Evolutionary conservation across 2,797 vertebrate genomes (phyloP), one percentile per base, ranked within the genome.

Genomic region (Anguilla pacifica): DNA sequence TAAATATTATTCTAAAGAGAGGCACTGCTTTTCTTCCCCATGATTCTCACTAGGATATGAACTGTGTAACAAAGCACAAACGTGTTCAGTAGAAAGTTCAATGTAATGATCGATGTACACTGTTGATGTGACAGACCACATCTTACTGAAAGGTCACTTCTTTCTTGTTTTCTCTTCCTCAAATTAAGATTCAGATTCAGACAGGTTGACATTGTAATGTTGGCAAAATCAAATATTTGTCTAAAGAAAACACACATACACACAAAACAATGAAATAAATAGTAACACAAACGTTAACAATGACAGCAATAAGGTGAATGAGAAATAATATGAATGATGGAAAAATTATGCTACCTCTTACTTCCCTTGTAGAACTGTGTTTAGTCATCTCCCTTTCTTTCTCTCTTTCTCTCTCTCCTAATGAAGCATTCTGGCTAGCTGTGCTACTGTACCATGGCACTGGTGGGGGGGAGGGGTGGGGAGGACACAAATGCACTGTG

Each of bases 401-500:
- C 1, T n/a, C 39, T 51, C 46, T 25, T 1, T 51, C 79, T 83
- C 39, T 83, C 39, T 25, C 59, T 88, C 88, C 83, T 90, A 90
- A 1, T 51, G 7, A 51, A 51, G 7, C 86, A 81, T 88, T 91
- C 28, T 11, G n/a, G n/a, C 72, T 57, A 28, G 25, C 46, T 67
- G 84, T 86, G 89, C 86, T 74, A 72, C 86, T 64, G 87, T 57
- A 91, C 88, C 90, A 83, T 83, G 39, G 87, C 91, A 79, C 83
- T 88, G 64, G 79, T 55, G 90, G 91, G 74, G 86, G 84, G 85
- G 84, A 87, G 89, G 59, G 67, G 35, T 35, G 89, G 91, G 93
- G 94, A 94, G 91, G 94, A 94, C 92, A 92, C 90, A 93, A 94
- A 93, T 91, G 91, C 91, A 90, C 86, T 89, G 86, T 89, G 31